Conservation (phyloP, 2,888 invertebrate genomes). For the Cryptops parisi region DNA sequence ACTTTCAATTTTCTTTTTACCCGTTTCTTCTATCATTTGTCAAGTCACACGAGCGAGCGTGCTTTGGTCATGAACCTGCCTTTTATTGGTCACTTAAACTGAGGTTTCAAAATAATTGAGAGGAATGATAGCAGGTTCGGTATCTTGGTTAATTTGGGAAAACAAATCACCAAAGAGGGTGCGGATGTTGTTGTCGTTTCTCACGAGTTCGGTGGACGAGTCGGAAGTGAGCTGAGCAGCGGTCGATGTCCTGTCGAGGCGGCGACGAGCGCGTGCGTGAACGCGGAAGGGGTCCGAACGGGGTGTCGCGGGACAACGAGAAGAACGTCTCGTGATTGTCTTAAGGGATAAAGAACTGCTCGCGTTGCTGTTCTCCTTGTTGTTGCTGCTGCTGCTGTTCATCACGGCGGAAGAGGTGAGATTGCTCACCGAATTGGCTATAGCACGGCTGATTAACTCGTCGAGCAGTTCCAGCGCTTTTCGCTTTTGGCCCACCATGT, state of each 20-base stretch:
- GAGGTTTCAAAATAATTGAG: conserved; percentile 10
- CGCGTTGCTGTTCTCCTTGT: no score
- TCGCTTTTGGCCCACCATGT: conserved; percentile 3
- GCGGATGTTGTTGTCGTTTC: background rate
- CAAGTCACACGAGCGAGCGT: no score
- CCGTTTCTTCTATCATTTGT: background rate
- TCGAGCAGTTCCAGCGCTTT: conserved; percentile 10
- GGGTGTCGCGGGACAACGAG: conserved; percentile 2
- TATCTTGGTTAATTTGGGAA: background rate
- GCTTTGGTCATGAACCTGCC: no score
- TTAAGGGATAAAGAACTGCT: conserved; percentile 1
- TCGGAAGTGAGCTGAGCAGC: background rate
- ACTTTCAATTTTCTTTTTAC: background rate
- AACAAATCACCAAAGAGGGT: conserved; percentile 8
- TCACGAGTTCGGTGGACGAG: background rate
- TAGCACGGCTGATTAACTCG: conserved; percentile 6
- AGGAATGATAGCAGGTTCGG: conserved; percentile 10
- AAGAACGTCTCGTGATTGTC: conserved; percentile 1
- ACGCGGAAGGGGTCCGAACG: background rate
- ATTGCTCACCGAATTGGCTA: background rate
- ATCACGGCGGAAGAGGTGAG: background rate
- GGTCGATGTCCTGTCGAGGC: background rate
- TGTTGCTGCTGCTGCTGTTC: no score
- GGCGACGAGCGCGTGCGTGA: conserved; percentile 8
- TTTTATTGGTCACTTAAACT: no score